Percentiles rank a stretch among this genome's conserved stretches.
phyloP scores from a whole-genome alignment of 2,797 vertebrate species.

The Enteromius viviparus region DNA sequence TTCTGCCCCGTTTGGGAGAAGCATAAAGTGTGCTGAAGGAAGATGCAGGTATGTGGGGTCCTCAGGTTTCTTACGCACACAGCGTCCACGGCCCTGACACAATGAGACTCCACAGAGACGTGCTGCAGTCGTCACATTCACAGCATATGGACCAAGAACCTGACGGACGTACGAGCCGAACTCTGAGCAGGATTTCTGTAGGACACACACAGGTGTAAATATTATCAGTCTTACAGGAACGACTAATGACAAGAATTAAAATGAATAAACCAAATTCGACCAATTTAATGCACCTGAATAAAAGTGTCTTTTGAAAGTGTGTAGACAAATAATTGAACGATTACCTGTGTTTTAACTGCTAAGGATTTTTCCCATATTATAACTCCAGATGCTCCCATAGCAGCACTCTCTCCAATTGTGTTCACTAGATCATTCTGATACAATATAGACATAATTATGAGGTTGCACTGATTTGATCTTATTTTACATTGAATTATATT shows the following conservation, averaged over 20 bases:
- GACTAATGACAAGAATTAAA: not conserved
- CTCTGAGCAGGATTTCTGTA: constrained; percentile 80
- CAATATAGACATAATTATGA: not conserved
- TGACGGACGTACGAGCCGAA: constrained; percentile 74
- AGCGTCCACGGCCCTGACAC: constrained; percentile 81
- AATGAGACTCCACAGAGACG: constrained; percentile 78
- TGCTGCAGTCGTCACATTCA: constrained; percentile 80
- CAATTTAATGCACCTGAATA: not conserved
- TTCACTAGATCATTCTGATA: constrained; percentile 80
- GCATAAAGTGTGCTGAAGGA: constrained; percentile 61
- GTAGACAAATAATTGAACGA: not conserved
- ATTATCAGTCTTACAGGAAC: not conserved
- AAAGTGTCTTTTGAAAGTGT: not conserved
- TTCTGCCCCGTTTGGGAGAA: constrained; percentile 64
- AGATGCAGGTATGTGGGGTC: constrained; percentile 79
- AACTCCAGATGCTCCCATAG: constrained; percentile 81
- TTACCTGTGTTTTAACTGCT: constrained; percentile 64
- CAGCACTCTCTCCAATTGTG: constrained; percentile 84
- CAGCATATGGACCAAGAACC: constrained; percentile 78
- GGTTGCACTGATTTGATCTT: not conserved
- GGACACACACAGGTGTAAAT: constrained; percentile 18
- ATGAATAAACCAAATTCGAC: not conserved
- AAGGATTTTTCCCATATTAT: constrained; percentile 78
- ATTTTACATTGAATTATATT: not conserved
- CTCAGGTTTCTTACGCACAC: constrained; percentile 75